Evolutionary conservation across 2,888 invertebrate genomes (phyloP).

Genomic region (Pilophorus perplexus): DNA sequence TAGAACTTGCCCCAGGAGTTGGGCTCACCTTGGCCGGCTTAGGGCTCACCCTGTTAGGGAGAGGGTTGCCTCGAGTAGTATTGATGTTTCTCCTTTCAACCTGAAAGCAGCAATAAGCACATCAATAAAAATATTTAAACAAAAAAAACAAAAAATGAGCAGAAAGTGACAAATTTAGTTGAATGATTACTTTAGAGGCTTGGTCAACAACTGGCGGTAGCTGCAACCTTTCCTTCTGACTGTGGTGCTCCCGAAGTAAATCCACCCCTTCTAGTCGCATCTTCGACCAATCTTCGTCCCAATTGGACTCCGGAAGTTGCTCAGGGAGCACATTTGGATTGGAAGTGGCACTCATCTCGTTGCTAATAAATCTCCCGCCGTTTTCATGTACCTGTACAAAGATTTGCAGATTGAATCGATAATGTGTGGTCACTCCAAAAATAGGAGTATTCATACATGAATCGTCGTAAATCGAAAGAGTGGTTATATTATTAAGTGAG

Average conservation of each 20-base stretch:
- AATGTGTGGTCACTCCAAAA: neutral
- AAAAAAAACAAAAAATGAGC: too few species aligned
- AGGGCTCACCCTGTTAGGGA: too few species aligned
- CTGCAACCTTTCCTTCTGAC: constrained; percentile 30
- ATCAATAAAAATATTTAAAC: too few species aligned
- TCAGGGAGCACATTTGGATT: constrained; percentile 5
- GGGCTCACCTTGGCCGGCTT: too few species aligned
- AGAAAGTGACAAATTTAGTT: too few species aligned
- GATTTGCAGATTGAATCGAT: neutral
- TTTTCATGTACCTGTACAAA: constrained; percentile 7
- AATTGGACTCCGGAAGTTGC: constrained; percentile 9
- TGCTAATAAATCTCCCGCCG: neutral
- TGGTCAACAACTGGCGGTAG: constrained; percentile 30
- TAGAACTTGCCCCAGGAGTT: too few species aligned
- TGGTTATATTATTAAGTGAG: too few species aligned
- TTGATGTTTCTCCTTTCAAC: neutral
- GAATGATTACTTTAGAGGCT: constrained; percentile 1
- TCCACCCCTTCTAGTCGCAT: constrained; percentile 33
- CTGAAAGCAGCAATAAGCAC: neutral
- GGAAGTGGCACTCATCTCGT: neutral
- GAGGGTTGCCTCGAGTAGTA: neutral
- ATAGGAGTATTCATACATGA: too few species aligned
- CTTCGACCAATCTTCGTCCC: constrained; percentile 20
- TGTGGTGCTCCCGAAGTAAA: constrained; percentile 29
- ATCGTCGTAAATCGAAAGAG: too few species aligned